Evolutionary conservation across 2,797 vertebrate genomes (phyloP).

Genomic region (Podargus strigoides): DNA sequence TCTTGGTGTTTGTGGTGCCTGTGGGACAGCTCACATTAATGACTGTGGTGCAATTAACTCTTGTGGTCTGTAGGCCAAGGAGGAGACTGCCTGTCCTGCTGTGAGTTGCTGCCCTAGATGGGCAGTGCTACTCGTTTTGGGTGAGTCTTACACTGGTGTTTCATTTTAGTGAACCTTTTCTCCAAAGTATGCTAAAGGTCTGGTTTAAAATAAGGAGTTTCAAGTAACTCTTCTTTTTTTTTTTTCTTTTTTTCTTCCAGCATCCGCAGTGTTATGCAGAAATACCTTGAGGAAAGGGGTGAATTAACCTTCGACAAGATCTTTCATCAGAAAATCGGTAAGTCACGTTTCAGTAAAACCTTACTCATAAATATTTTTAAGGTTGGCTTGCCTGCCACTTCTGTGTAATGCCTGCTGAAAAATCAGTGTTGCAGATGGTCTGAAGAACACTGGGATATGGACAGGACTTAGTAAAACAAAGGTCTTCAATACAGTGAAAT

Average conservation of each 20-base stretch:
- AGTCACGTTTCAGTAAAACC: conserved; percentile 1
- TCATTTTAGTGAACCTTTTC: not conserved
- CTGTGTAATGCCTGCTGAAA: not conserved
- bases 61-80: not conserved
- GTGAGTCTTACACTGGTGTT: rapidly evolving
- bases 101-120: not conserved
- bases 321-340: conserved; percentile 97
- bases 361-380: not conserved
- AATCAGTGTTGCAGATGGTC: not conserved
- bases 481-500: not conserved
- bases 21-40: not conserved
- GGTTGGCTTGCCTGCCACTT: not conserved
- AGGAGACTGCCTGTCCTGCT: too few relatives aligned
- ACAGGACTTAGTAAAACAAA: not conserved
- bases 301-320: conserved; percentile 98
- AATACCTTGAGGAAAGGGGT: conserved; percentile 93
- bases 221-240: not conserved
- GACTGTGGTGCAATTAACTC: not conserved
- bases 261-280: conserved; percentile 99
- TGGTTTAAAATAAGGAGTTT: not conserved
- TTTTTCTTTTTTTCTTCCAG: conserved; percentile 69
- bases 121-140: not conserved
- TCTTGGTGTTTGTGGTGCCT: not conserved
- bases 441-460: not conserved
- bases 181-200: not conserved